Evolutionary conservation across 2,888 invertebrate genomes (phyloP).

Genomic region (Drosophila falleni): DNA sequence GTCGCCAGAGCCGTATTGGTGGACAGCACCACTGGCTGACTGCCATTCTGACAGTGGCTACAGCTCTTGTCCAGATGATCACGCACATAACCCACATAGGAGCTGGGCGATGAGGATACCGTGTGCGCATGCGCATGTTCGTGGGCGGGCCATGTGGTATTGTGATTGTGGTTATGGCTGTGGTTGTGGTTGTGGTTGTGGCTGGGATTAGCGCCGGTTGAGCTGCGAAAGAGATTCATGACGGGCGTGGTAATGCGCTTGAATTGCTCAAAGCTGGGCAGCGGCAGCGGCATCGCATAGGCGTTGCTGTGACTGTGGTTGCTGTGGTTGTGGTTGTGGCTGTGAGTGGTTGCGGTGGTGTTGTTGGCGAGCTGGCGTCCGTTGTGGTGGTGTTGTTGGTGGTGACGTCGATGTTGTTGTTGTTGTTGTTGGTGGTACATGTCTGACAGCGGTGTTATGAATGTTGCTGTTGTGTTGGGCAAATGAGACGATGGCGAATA

Average conservation of each 20-base stretch:
- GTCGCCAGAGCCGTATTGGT: conserved; percentile 79
- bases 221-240: conserved; percentile 84
- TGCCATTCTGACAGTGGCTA: conserved; percentile 83
- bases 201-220: conserved; percentile 31
- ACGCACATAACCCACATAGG: conserved; percentile 83
- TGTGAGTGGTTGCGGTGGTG: conserved; percentile 51
- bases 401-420: conserved; percentile 23
- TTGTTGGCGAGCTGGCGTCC: conserved; percentile 76
- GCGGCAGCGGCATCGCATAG: conserved; percentile 57
- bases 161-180: conserved; percentile 57
- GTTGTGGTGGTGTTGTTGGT: conserved; percentile 58
- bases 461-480: conserved; percentile 49
- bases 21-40: conserved; percentile 82
- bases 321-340: conserved; percentile 32
- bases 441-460: conserved; percentile 69
- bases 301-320: conserved; percentile 18
- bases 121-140: conserved; percentile 77
- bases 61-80: conserved; percentile 83
- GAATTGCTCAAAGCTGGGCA: conserved; percentile 82
- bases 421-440: conserved; percentile 62
- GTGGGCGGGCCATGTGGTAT: conserved; percentile 40
- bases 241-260: conserved; percentile 84
- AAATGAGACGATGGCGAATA: conserved; percentile 76
- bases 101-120: conserved; percentile 82
- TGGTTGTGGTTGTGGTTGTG: conserved; percentile 41